Evolutionary conservation across 2,888 invertebrate species (phyloP).

Genomic region (Allygus modestus): DNA sequence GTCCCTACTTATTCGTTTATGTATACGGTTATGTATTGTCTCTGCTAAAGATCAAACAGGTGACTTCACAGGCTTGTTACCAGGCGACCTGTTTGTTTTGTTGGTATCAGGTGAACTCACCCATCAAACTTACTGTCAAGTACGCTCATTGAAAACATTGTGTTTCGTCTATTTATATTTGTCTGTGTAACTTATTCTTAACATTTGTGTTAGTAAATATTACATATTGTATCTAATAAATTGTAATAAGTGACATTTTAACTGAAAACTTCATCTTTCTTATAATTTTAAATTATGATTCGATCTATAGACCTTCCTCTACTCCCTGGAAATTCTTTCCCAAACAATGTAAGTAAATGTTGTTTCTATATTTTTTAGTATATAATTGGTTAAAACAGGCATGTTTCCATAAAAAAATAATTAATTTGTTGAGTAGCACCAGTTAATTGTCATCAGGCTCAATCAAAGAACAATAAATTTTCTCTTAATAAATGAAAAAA

Average conservation of each 20-base stretch:
- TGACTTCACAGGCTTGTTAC: background rate
- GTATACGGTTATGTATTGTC: too few species aligned
- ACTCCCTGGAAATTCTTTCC: conserved; percentile 84
- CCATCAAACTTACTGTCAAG: background rate
- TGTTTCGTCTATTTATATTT: too few species aligned
- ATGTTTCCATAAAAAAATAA: too few species aligned
- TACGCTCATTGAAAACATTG: background rate
- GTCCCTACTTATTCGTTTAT: too few species aligned
- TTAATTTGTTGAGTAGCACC: too few species aligned
- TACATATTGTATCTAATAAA: background rate
- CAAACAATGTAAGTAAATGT: conserved; percentile 79
- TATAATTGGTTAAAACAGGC: too few species aligned
- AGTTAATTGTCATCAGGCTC: too few species aligned
- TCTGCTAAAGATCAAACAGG: background rate
- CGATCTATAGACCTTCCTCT: conserved; percentile 84
- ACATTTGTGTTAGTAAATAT: background rate
- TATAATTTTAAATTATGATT: conserved; percentile 73
- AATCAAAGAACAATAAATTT: too few species aligned
- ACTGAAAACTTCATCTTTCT: background rate
- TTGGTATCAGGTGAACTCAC: background rate
- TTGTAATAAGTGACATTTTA: background rate
- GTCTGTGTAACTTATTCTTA: too few species aligned
- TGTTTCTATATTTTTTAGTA: too few species aligned
- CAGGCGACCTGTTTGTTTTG: background rate
- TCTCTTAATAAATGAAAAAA: too few species aligned